phyloP scores from a whole-genome alignment of 2,888 invertebrate genomes.

The Congeria kusceri region DNA sequence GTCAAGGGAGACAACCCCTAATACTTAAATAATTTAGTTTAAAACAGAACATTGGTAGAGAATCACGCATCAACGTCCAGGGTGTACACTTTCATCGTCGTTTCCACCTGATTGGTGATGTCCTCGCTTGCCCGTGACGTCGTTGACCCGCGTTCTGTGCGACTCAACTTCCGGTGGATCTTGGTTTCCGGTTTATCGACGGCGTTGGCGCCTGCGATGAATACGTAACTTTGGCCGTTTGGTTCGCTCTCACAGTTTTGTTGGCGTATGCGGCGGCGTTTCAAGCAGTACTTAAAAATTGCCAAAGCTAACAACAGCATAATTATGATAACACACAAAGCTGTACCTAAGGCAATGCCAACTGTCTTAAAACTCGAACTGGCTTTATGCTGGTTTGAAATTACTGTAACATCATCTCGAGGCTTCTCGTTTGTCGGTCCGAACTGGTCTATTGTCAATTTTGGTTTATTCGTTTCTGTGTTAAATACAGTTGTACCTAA shows the following conservation, averaged over 20 bases:
- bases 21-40: too few species aligned
- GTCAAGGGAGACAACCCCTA: too few species aligned
- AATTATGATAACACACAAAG: constrained; percentile 42
- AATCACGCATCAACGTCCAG: constrained; percentile 57
- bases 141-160: constrained; percentile 69
- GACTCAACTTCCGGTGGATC: constrained; percentile 48
- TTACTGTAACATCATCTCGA: too few species aligned
- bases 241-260: constrained; percentile 27
- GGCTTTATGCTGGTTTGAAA: too few species aligned
- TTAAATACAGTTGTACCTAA: too few species aligned
- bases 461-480: too few species aligned
- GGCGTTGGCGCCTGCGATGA: constrained; percentile 41
- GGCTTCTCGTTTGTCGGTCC: too few species aligned
- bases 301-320: constrained; percentile 47
- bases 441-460: too few species aligned
- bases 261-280: constrained; percentile 21
- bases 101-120: constrained; percentile 68
- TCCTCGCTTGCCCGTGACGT: constrained; percentile 71
- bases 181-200: constrained; percentile 25
- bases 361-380: constrained; percentile 21
- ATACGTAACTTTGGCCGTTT: constrained; percentile 50
- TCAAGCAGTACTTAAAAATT: constrained; percentile 36
- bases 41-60: too few species aligned
- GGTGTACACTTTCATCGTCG: constrained; percentile 68
- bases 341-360: constrained; percentile 43